Base-by-base conservation (phyloP, 2,113 vertebrate species). In the Gulo gulo region DNA sequence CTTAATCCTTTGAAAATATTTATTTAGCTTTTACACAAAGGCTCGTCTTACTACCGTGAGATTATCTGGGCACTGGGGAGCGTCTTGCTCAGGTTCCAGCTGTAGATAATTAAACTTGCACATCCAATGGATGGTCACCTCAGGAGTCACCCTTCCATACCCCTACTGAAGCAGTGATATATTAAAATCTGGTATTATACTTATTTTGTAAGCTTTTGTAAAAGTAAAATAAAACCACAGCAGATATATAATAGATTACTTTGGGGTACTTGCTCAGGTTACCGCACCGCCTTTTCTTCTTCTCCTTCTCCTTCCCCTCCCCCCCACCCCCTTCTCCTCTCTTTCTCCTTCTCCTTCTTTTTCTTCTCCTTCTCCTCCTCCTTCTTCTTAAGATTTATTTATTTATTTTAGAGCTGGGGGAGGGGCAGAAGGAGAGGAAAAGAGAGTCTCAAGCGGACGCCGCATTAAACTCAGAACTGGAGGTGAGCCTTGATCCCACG, bases 1-100 rank as follows among this genome's bases (percentile, higher is more conserved):
- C 57, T 96, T 94, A 96, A 95, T 96, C 93, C 84, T 95, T 85
- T 90, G 55, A 92, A 96, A 97, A 97, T 94, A 98, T 97, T 97
- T 97, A 92, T 92, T 92, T 91, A 96, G 34, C 34, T 96, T 50
- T 96, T 78, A 88, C 18, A 52, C 52, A 81, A 81, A 95, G 80
- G 84, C 16, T 97, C 87, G 65, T 78, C 50, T 96, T 97, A 96
- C 84, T 71, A 18, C 59, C 26, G 12, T 7, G 52, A 85, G 95
- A 96, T 88, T 85, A 78, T 85, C 24, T 39, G 57, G 50, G 36
- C 87, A 85, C 23, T 4, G 2, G 61, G 61, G 57, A 92, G 50
- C n/a, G 31, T 29, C 23, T 6, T 85, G 16, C n/a, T 92, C 69
- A 7, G 9, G 21, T 90, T 91, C 42, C 88, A 98, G 84, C 87